Conservation (phyloP, 2,797 vertebrate species). For the Remorina albescens region DNA sequence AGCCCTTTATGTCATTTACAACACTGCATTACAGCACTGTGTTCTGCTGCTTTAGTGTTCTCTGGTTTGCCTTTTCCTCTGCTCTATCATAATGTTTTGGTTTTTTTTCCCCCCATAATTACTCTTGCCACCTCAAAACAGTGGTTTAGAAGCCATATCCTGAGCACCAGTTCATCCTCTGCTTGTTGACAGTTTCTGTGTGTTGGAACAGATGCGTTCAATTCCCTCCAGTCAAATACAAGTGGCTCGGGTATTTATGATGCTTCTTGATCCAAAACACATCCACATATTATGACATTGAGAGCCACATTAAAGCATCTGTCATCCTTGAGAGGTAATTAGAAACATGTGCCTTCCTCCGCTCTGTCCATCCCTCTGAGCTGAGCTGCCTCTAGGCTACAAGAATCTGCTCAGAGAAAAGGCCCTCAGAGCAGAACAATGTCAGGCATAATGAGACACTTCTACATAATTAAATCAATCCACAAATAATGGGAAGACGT, state of each 20-base stretch:
- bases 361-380: slow-evolving; percentile 55
- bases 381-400: slow-evolving; percentile 74
- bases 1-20: slow-evolving; percentile 7
- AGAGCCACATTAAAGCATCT: slow-evolving; percentile 77
- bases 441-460: slow-evolving; percentile 52
- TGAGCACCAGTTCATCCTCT: slow-evolving; percentile 50
- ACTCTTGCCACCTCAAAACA: slow-evolving; percentile 63
- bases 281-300: slow-evolving; percentile 65
- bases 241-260: slow-evolving; percentile 55
- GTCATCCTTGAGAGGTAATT: slow-evolving; percentile 78
- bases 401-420: slow-evolving; percentile 35
- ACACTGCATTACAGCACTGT: slow-evolving; percentile 18
- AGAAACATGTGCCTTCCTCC: slow-evolving; percentile 64
- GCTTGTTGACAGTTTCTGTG: slow-evolving; percentile 63
- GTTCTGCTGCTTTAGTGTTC: slow-evolving; percentile 21
- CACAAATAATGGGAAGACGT: slow-evolving; percentile 3
- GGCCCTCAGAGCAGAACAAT: slow-evolving; percentile 37
- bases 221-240: slow-evolving; percentile 58
- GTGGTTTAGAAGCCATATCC: slow-evolving; percentile 38
- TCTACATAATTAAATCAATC: slow-evolving; percentile 48
- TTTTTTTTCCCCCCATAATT: slow-evolving; percentile 53
- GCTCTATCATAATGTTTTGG: slow-evolving; percentile 53
- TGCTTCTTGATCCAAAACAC: slow-evolving; percentile 62
- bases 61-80: slow-evolving; percentile 39
- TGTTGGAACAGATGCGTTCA: slow-evolving; percentile 56